These are phyloP conservation scores for Monochamus saltuarius DNA, from an alignment of 1,140 invertebrate genomes.

Conservation along the genomic window DNA sequence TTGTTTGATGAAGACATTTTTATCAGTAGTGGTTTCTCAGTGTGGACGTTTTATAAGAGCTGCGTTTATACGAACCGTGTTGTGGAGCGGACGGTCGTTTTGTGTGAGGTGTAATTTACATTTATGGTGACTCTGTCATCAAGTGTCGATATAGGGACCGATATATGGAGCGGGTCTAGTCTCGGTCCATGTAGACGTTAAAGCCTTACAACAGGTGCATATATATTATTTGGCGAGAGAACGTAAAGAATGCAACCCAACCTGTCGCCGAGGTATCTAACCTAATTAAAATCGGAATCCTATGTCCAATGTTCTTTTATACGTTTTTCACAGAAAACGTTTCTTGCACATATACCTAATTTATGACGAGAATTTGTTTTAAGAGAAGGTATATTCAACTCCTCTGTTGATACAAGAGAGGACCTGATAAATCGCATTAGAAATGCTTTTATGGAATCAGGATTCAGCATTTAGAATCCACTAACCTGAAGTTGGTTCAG, in stretches of 20 bases:
- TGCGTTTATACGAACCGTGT: conserved; percentile 1
- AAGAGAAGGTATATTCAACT: no score
- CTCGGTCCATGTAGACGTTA: conserved; percentile 16
- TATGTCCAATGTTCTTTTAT: not conserved
- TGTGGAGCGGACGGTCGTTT: conserved; percentile 6
- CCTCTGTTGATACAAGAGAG: no score
- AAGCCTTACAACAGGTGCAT: conserved; percentile 17
- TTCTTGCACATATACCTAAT: no score
- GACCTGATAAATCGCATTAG: no score
- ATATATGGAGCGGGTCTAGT: conserved; percentile 15
- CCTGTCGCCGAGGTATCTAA: conserved; percentile 15
- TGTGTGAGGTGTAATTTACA: conserved; percentile 15
- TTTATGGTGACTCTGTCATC: conserved; percentile 18
- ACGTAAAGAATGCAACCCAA: conserved; percentile 13
- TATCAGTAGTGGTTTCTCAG: conserved; percentile 18
- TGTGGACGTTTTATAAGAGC: conserved; percentile 18
- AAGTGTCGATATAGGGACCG: conserved; percentile 17
- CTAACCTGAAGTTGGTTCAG: no score
- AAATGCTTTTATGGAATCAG: no score
- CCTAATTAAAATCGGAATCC: conserved; percentile 16
- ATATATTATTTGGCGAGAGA: conserved; percentile 21
- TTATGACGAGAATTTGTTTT: no score
- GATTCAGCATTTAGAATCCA: no score
- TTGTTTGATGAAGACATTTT: conserved; percentile 21
- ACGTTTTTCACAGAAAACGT: no score